Evolutionary conservation across 53 echinoderm and acorn worm genomes (phyloP).

Genomic region (Stichopus horrens): DNA sequence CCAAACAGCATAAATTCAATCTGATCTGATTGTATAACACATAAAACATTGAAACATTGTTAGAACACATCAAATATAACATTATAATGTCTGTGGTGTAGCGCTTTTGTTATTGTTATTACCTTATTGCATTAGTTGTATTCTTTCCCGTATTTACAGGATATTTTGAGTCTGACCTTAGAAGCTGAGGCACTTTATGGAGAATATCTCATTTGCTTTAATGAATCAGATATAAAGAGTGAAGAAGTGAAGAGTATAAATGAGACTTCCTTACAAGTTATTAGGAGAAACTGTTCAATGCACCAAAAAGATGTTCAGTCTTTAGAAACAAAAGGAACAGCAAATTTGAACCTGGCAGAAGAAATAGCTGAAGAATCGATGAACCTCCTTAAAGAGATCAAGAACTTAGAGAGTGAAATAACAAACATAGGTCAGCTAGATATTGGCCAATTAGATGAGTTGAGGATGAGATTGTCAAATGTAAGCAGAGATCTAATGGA

Average conservation of each 20-base stretch:
- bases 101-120: not conserved
- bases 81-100: too few relatives aligned
- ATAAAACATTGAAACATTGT: too few relatives aligned
- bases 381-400: constrained; percentile 26
- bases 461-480: constrained; percentile 50
- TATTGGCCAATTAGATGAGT: constrained; percentile 52
- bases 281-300: constrained; percentile 51
- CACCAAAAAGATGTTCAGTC: constrained; percentile 52
- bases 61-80: too few relatives aligned
- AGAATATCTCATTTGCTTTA: constrained; percentile 51
- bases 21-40: too few relatives aligned
- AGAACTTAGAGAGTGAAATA: constrained; percentile 41
- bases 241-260: constrained; percentile 59
- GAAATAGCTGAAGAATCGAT: constrained; percentile 28
- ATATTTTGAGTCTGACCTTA: constrained; percentile 47
- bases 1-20: too few relatives aligned
- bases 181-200: constrained; percentile 59
- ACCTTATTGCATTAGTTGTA: not conserved
- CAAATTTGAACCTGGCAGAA: constrained; percentile 28
- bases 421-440: constrained; percentile 59
- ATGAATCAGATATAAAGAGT: constrained; percentile 50
- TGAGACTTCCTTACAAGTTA: constrained; percentile 55
- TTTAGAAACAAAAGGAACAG: not conserved
- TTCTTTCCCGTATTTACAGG: constrained; percentile 40
- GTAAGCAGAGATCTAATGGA: constrained; percentile 60